Base-by-base conservation (phyloP, 2,113 vertebrate genomes). In the Phyllostomus hastatus region DNA sequence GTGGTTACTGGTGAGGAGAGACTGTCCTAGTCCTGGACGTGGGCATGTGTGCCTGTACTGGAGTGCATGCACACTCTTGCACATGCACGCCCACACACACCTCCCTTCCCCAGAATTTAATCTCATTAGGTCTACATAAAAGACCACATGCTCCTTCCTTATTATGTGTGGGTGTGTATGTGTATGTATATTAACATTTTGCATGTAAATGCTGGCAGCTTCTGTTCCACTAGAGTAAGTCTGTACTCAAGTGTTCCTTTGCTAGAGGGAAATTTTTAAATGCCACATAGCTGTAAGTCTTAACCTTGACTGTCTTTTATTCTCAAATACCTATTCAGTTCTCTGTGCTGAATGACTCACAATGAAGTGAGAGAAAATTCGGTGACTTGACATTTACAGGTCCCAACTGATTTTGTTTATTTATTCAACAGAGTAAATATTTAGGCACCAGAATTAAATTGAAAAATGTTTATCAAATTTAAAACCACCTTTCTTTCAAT, bases 371-470 rank as follows among this genome's bases (percentile, higher is more conserved):
- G 70, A 96, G 86, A 87, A 93, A 95, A 96, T 94, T 93, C 96
- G 94, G 81, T 46, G 76, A 90, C 61, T 96, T 96, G 97, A 93
- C 92, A 96, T 97, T 97, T 95, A 92, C 90, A 92, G 72, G 94
- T 95, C 96, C 96, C 96, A 97, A 50, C 33, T 93, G 95, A 93
- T 95, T 95, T 95, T 80, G 0, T 95, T 97, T 98, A 95, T 97
- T 97, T 97, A 98, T 97, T 97, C 95, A 96, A 69, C 88, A 96
- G 83, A 96, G 92, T 97, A 97, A 97, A 97, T 97, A 96, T 98
- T 97, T 98, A 96, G 96, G 66, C 90, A 90, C 73, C 72, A 81
- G 90, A 98, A 97, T 97, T 97, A 98, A 97, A 98, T 90, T 96
- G 97, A 94, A 94, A 96, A 97, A 91, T 97, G 95, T 93, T 98